Evolutionary conservation across 2,797 vertebrate species (phyloP).

Genomic region (Lepidocolaptes lacrymiger): DNA sequence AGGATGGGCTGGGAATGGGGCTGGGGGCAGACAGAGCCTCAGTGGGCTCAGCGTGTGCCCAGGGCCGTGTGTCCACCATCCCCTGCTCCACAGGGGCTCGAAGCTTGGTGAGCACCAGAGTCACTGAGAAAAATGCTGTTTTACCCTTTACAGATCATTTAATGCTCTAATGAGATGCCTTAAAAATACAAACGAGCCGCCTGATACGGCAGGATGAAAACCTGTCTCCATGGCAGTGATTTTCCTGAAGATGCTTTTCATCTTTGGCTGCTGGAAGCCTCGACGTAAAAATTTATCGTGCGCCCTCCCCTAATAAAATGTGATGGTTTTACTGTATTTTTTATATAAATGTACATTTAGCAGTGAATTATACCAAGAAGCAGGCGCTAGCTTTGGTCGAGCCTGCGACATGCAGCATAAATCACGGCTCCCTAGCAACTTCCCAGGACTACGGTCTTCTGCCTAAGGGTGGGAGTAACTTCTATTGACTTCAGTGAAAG

Average conservation of each 20-base stretch:
- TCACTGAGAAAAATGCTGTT: background rate
- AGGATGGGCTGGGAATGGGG: background rate
- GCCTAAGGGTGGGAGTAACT: constrained; percentile 36
- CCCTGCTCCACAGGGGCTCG: fast-evolving
- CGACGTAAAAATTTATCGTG: constrained; percentile 32
- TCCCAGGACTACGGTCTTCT: background rate
- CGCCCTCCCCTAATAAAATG: constrained; percentile 47
- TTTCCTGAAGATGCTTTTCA: constrained; percentile 21
- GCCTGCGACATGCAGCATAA: background rate
- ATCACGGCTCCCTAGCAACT: constrained; percentile 1
- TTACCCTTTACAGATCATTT: constrained; percentile 63
- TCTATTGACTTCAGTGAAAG: background rate
- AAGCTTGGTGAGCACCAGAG: background rate
- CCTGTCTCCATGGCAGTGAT: constrained; percentile 24
- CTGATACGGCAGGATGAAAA: background rate
- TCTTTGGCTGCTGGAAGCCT: constrained; percentile 47
- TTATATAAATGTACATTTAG: constrained; percentile 57
- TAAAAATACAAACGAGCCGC: constrained; percentile 29
- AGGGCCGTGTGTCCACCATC: fast-evolving
- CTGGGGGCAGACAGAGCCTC: background rate
- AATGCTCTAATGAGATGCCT: constrained; percentile 21
- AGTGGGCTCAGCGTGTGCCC: fast-evolving
- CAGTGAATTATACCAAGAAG: constrained; percentile 51
- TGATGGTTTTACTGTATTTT: constrained; percentile 57
- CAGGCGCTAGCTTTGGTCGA: background rate